Base-by-base conservation (phyloP, 2,888 invertebrate genomes). In the Polylopha cassiicola region DNA sequence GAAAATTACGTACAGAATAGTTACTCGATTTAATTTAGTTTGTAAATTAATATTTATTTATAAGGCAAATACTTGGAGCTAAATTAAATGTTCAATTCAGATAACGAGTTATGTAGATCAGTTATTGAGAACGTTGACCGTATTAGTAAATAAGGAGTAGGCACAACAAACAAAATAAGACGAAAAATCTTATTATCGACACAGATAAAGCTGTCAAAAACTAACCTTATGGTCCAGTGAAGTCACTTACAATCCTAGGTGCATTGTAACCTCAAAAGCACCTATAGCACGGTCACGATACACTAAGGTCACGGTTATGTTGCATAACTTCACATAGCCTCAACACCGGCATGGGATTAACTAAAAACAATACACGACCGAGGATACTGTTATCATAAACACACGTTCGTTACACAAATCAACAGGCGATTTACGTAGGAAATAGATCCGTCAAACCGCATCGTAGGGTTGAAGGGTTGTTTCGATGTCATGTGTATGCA, bases 211-310 rank as follows among this genome's bases (percentile, higher is more conserved):
- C 64, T 70, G 48, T 45, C 46, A 45, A 39, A 46, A 39, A 80
- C 81, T 73, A 75, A 84, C 84, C 84, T 82, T 81, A 74, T 76
- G 75, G 72, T 73, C 79, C 78, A 78, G 78, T 79, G 81, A 84
- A 72, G 74, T 76, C 73, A 65, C 66, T 81, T 69, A 84, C 74
- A 76, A 81, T 82, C 80, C 79, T 76, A 81, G 77, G 67, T 81
- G 81, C 85, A 85, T 84, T 73, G 76, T 84, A 82, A 84, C 85
- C 84, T 82, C 82, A 81, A 82, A 75, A 71, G 70, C 82, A 84
- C 75, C 69, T 65, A 60, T 65, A 70, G 69, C 76, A 80, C 80
- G 70, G 71, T 74, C 73, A 80, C 74, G 67, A 76, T 55, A 71
- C 63, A 59, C 71, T 74, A 82, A 84, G 85, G 85, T 84, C 85